These are phyloP conservation scores for Eulemur albifrons DNA, from an alignment of 2,797 vertebrate species.

Conservation along the genomic window DNA sequence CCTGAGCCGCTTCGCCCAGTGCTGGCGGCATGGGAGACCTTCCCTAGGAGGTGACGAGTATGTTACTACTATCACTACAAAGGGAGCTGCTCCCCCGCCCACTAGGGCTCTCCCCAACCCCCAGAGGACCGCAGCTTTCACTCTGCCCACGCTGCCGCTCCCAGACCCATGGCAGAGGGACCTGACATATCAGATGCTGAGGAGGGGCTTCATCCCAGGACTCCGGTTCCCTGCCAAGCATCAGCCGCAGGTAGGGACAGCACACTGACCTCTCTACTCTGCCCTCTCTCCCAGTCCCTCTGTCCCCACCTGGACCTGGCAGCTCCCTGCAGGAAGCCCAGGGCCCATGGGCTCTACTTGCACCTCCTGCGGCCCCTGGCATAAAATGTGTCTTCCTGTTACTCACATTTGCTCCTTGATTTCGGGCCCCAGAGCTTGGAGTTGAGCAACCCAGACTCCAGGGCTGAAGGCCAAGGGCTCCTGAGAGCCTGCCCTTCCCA, in stretches of 20 bases:
- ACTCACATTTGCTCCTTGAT: background rate
- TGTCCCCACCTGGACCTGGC: background rate
- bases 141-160: background rate
- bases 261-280: background rate
- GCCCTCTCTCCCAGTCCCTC: background rate
- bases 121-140: background rate
- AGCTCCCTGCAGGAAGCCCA: background rate
- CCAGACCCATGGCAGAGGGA: background rate
- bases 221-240: background rate
- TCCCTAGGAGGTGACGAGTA: background rate
- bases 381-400: background rate
- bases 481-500: background rate
- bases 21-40: background rate
- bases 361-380: background rate
- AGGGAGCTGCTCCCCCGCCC: background rate
- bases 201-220: background rate
- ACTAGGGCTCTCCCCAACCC: background rate
- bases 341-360: background rate
- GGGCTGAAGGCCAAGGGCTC: background rate
- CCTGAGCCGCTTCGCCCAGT: background rate
- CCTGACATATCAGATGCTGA: background rate
- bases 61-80: background rate
- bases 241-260: background rate
- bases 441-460: background rate
- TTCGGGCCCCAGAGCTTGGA: background rate